Percentiles rank a stretch among this genome's conserved stretches.
phyloP scores from a whole-genome alignment of 2,113 vertebrate genomes.

The Bubo bubo region DNA sequence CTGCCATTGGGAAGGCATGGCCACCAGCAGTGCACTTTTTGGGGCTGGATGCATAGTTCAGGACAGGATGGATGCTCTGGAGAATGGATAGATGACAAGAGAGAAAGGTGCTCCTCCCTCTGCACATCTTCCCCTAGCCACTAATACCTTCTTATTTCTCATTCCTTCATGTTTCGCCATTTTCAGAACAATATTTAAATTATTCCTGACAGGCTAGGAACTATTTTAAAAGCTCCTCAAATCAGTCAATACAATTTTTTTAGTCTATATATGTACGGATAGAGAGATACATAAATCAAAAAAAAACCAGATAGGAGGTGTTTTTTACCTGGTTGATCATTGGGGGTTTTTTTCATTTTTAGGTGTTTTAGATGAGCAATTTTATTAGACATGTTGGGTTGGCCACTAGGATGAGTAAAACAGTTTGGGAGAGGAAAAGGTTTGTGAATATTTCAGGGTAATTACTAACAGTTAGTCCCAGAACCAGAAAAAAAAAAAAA shows the following conservation, averaged over 20 bases:
- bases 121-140: not conserved
- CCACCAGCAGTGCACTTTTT: not conserved
- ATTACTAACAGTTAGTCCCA: conserved; percentile 41
- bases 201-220: not conserved
- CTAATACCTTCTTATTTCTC: not conserved
- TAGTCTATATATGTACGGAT: accelerated
- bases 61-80: not conserved
- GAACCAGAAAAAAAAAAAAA: not conserved
- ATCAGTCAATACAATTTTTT: not conserved
- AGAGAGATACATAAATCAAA: accelerated
- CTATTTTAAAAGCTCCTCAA: not conserved
- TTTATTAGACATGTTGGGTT: not conserved
- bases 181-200: not conserved
- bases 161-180: not conserved
- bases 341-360: not conserved
- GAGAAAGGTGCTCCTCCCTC: not conserved
- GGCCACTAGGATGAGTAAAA: not conserved
- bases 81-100: not conserved
- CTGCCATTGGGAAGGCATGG: not conserved
- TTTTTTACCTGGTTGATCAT: not conserved
- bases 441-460: conserved; percentile 40
- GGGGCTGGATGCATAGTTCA: not conserved
- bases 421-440: not conserved
- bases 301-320: not conserved
- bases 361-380: not conserved